Conservation (phyloP, 2,113 vertebrate species). For the Laticauda laticaudata region DNA sequence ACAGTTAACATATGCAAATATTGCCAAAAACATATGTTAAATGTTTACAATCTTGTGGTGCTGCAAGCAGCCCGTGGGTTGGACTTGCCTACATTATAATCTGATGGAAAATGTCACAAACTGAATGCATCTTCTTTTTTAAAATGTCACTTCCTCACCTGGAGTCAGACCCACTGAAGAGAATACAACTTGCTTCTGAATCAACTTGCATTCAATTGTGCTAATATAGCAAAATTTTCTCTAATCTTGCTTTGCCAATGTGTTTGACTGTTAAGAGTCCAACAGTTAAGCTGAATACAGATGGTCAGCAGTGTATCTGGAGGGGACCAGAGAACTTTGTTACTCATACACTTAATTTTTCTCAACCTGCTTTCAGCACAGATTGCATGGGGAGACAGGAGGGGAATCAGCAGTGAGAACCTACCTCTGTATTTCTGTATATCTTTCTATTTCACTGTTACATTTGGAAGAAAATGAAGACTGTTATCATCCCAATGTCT, state of each 20-base stretch:
- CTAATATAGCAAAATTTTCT: neutral
- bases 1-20: neutral
- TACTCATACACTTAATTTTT: neutral
- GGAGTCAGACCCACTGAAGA: neutral
- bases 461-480: neutral
- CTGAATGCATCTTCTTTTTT: neutral
- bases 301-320: neutral
- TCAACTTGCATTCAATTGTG: neutral
- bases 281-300: neutral
- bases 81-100: neutral
- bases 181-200: neutral
- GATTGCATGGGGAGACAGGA: neutral
- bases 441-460: neutral
- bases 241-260: neutral
- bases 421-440: neutral
- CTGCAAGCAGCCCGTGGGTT: neutral
- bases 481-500: neutral
- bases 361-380: neutral
- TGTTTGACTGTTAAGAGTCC: neutral
- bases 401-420: neutral
- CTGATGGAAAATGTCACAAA: neutral
- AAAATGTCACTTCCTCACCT: neutral
- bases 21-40: neutral
- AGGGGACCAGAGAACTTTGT: neutral
- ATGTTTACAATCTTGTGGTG: neutral